Base-by-base conservation (phyloP, 2,888 invertebrate genomes). In the Scaptomyza flava region DNA sequence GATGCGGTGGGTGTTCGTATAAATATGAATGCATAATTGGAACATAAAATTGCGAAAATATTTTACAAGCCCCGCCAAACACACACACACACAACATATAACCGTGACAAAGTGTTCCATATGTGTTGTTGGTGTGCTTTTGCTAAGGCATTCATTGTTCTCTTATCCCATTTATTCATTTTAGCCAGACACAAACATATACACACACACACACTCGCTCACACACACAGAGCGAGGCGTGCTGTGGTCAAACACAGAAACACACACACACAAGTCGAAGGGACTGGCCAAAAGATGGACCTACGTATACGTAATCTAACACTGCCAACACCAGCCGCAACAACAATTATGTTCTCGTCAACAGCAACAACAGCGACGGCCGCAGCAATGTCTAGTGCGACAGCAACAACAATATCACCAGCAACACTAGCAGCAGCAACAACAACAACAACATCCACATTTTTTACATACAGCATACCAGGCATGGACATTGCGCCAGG, bases 391-490 rank as follows among this genome's bases (percentile, higher is more conserved):
- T 65, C 71, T 52, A 63, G 63, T 36, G 76, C 50, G 36, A 68
- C 82, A 63, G 64, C 81, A 65, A 68, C 79, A 72, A 68, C 76
- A 50, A 46, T 60, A 47, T 52, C 68, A 20, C 70, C 77, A 60
- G 42, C 79, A 68, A 60, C 70, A 63, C 52, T 59, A 9, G 17
- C 41, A 23, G 41, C 42, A 23, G 36, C 67, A 34, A 20, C 68
- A 45, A 43, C 71, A 77, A 75, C 87, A 71, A 77, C 85, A 56
- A 79, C 86, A 69, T 77, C 84, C 71, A 90, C 90, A 79, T 89
- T 89, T 77, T 90, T 89, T 84, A 90, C 90, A 73, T 92, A 92
- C 79, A 89, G 89, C 80, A 91, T 92, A 80, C 92, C 92, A 59
- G 91, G 90, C 71, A 90, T 92, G 88, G 90, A 91, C 67, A 89